Base-by-base conservation (phyloP, 2,888 invertebrate species). In the Artemia sinica region DNA sequence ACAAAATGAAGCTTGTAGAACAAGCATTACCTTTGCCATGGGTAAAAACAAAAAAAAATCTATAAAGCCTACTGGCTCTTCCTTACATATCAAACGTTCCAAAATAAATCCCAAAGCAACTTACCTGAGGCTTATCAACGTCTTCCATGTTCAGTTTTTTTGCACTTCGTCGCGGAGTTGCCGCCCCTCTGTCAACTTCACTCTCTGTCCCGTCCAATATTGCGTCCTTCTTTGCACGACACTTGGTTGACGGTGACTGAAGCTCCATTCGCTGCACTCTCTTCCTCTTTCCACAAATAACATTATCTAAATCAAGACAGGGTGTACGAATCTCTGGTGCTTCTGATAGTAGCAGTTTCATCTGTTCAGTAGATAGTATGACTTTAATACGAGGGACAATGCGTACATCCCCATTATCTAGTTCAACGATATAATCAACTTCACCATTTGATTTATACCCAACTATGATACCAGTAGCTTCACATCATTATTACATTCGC, bases 131-230 rank as follows among this genome's bases (percentile, higher is more conserved):
- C 41, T 41, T 41, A 41, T 41, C 41, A 41, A 41, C 6, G 41
- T 41, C 41, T 41, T 41, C 41, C 41, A 41, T 41, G 2, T 5
- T 41, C 41, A 41, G 41, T 41, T 41, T 41, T 41, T 41, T 41
- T 41, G 41, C 41, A 41, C 41, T 41, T 41, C 41, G 41, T 41
- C 41, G 41, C 10, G 63, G 63, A 18, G 63, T 58, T 28, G n/a
- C 63, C n/a, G 10, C 63, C 11, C 28, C 12, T 9, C n/a, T 28
- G 14, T 58, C 63, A 9, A 28, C 63, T 28, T 70, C 70, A 14
- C 66, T 68, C 68, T 68, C 41, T 51, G 70, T 70, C 48, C 69
- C 66, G 13, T 70, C 70, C 41, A 70, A 49, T 11, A 66, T 51
- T 48, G 18, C 14, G 48, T 70, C 70, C 49, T 66, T 50, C 49